A percentile compares a stretch with the other conserved stretches of the same genome.
Evolutionary conservation across 92 coral and sea anemone genomes (phyloP).

Genomic region (Porites divaricata): DNA sequence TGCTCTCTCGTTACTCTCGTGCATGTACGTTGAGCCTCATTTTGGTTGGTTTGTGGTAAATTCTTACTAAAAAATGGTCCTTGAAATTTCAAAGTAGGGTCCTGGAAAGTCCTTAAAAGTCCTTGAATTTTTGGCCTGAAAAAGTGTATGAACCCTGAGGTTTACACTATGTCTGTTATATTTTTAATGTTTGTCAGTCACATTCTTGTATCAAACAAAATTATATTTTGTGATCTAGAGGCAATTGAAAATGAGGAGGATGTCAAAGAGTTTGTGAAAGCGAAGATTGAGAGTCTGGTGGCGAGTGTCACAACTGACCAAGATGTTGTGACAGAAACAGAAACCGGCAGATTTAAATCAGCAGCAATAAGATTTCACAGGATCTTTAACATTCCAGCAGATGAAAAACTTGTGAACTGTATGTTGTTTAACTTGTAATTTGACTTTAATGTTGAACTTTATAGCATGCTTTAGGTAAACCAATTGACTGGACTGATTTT

Average conservation of each 20-base stretch:
- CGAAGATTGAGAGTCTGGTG: constrained; percentile 96
- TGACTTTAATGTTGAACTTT: neutral
- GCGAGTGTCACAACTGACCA: constrained; percentile 79
- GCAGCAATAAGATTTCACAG: constrained; percentile 89
- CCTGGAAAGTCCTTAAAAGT: no score
- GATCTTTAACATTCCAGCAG: constrained; percentile 86
- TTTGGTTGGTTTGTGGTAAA: no score
- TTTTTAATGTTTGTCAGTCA: no score
- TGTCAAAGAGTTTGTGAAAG: constrained; percentile 95
- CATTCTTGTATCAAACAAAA: neutral
- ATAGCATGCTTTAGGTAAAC: no score
- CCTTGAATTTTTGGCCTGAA: no score
- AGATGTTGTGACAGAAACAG: constrained; percentile 75
- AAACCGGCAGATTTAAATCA: constrained; percentile 87
- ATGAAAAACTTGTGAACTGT: constrained; percentile 96
- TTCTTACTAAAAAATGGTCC: no score
- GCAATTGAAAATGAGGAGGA: constrained; percentile 96
- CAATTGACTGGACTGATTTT: no score
- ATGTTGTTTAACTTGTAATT: constrained; percentile 27
- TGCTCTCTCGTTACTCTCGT: no score
- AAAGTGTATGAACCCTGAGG: no score
- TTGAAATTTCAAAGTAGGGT: no score
- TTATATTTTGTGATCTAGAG: constrained; percentile 28
- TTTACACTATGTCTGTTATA: no score
- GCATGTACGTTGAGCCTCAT: no score